phyloP scores from a whole-genome alignment of 2,888 invertebrate species.

The Rhorus exstirpatorius region DNA sequence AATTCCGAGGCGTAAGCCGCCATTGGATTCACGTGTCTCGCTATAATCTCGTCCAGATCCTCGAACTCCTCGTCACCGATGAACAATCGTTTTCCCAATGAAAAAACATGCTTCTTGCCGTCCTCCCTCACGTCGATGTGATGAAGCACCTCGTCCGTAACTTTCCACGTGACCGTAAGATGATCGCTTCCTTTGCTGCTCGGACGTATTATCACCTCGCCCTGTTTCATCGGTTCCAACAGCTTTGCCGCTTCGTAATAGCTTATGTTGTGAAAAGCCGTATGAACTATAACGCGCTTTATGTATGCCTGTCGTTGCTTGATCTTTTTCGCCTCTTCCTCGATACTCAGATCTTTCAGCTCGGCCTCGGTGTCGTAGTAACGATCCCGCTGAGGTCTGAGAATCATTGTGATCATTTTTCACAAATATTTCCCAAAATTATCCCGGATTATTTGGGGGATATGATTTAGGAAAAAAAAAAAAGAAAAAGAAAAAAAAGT shows the following conservation, averaged over 20 bases:
- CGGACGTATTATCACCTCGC: constrained; percentile 98
- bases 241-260: constrained; percentile 96
- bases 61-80: constrained; percentile 98
- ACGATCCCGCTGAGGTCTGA: constrained; percentile 93
- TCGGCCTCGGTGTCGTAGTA: constrained; percentile 96
- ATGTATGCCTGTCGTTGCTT: constrained; percentile 95
- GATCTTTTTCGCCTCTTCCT: constrained; percentile 93
- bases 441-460: too few relatives aligned
- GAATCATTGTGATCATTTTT: too few relatives aligned
- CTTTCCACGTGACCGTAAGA: constrained; percentile 99
- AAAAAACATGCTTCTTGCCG: constrained; percentile 98
- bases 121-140: constrained; percentile 98
- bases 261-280: constrained; percentile 98
- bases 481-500: too few relatives aligned
- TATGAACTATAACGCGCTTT: constrained; percentile 98
- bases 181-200: constrained; percentile 99
- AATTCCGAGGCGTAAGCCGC: constrained; percentile 97
- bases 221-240: constrained; percentile 97
- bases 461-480: too few relatives aligned
- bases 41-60: constrained; percentile 99
- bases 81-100: constrained; percentile 94
- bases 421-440: too few relatives aligned
- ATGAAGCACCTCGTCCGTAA: constrained; percentile 96
- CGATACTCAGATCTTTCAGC: constrained; percentile 92
- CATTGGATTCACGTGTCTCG: constrained; percentile 98